Base-by-base conservation (phyloP, 2,113 vertebrate species). In the Oryzias curvinotus region DNA sequence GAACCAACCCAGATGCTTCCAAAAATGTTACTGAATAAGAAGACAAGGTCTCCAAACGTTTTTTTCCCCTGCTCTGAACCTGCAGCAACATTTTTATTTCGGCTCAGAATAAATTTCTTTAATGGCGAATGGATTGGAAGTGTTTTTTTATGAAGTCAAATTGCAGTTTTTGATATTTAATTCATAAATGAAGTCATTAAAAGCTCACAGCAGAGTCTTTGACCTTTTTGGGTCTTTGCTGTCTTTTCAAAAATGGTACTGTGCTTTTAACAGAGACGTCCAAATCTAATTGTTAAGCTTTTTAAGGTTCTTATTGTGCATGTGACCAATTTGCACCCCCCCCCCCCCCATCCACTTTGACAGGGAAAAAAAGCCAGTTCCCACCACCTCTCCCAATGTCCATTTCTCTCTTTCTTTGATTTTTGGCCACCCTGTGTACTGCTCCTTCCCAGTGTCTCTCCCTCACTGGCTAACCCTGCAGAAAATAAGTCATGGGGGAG, bases 401-500 rank as follows among this genome's bases (percentile, higher is more conserved):
- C 44, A 13, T 28, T 43, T 56, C 47, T 45, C 23, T 19, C 36
- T 41, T 30, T n/a, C 19, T 14, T 17, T 45, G 16, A 45, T 17
- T 75, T 30, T 23, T 28, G 50, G 14, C 43, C 44, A 51, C 25
- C 53, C 57, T 66, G 19, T 63, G 30, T n/a, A 18, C 28, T 47
- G 10, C 18, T 67, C 52, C 42, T 49, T 49, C 18, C 7, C n/a
- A 60, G 28, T 62, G 51, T 75, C 48, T 75, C 17, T 60, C 66
- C 70, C 58, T 68, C 43, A 81, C 13, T 60, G 25, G 76, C 71
- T 85, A 78, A 72, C 73, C 76, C 70, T 54, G 65, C 70, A 65
- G 90, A 91, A 72, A 83, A 87, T 85, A 87, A 93, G 93, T 94
- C 95, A 94, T 92, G 92, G 93, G 92, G 93, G 94, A 96, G 94